Percentiles rank a stretch among this genome's conserved stretches.
Evolutionary conservation across 2,797 vertebrate genomes (phyloP).

Genomic region (Leptodactylus fallax): DNA sequence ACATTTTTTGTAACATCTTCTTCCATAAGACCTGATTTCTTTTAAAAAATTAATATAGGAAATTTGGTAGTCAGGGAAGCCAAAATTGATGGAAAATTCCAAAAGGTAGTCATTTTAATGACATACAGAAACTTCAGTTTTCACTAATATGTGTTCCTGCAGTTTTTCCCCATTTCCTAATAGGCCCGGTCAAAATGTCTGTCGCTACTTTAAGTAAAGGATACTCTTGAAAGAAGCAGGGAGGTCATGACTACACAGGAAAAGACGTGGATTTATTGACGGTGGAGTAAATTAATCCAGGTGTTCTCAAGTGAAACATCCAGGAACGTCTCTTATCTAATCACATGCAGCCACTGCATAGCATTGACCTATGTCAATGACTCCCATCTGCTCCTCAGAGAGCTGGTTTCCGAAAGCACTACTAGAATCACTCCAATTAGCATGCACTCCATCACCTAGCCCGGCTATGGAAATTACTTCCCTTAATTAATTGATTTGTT

Average conservation of each 20-base stretch:
- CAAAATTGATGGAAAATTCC: too few relatives aligned
- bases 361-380: constrained; percentile 23
- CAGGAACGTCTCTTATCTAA: constrained; percentile 16
- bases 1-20: too few relatives aligned
- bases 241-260: not conserved
- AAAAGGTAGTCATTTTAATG: not conserved
- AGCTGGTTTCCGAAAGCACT: not conserved
- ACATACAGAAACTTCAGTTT: not conserved
- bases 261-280: not conserved
- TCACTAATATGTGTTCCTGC: not conserved
- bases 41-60: too few relatives aligned
- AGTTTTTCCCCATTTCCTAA: not conserved
- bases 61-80: too few relatives aligned
- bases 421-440: constrained; percentile 6
- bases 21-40: too few relatives aligned
- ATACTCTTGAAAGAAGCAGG: not conserved
- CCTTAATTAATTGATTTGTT: constrained; percentile 16
- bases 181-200: not conserved
- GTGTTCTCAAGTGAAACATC: constrained; percentile 27
- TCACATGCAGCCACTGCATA: constrained; percentile 13
- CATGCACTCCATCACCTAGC: constrained; percentile 14
- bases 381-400: constrained; percentile 22
- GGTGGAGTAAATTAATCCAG: constrained; percentile 19
- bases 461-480: not conserved
- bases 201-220: not conserved